Conservation (phyloP, 2,888 invertebrate genomes). For the Stegana nigrithorax region DNA sequence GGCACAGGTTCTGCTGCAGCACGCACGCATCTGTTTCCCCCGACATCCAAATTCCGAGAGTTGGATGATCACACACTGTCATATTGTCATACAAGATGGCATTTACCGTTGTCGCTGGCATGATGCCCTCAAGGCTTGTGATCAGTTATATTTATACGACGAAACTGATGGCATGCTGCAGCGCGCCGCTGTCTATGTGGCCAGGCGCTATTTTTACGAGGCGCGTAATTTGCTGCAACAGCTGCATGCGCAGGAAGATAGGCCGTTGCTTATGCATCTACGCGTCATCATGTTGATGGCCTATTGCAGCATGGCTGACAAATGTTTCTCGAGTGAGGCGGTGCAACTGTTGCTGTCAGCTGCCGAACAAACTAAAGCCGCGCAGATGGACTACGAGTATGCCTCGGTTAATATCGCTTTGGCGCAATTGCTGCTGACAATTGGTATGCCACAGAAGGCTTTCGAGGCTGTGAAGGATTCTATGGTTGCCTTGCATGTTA, state of each 20-base stretch:
- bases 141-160: conserved; percentile 76
- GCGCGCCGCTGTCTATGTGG: conserved; percentile 66
- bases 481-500: conserved; percentile 79
- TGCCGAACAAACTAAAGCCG: conserved; percentile 78
- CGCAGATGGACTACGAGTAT: conserved; percentile 82
- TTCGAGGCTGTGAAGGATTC: conserved; percentile 77
- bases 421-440: conserved; percentile 78
- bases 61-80: conserved; percentile 78
- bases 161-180: conserved; percentile 76
- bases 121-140: conserved; percentile 77
- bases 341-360: conserved; percentile 76
- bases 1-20: conserved; percentile 72
- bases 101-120: conserved; percentile 74
- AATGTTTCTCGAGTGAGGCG: conserved; percentile 71
- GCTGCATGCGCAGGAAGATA: conserved; percentile 55
- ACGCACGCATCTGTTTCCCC: conserved; percentile 76
- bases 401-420: conserved; percentile 82
- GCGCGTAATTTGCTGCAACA: conserved; percentile 63
- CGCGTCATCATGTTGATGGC: conserved; percentile 78
- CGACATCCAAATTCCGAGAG: conserved; percentile 73
- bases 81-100: conserved; percentile 70
- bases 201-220: conserved; percentile 66
- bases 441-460: conserved; percentile 83
- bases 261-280: conserved; percentile 70
- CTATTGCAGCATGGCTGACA: conserved; percentile 73